Evolutionary conservation across 1,140 invertebrate species (phyloP), one percentile per base, ranked within the genome.

Genomic region (Danaus melanippus): DNA sequence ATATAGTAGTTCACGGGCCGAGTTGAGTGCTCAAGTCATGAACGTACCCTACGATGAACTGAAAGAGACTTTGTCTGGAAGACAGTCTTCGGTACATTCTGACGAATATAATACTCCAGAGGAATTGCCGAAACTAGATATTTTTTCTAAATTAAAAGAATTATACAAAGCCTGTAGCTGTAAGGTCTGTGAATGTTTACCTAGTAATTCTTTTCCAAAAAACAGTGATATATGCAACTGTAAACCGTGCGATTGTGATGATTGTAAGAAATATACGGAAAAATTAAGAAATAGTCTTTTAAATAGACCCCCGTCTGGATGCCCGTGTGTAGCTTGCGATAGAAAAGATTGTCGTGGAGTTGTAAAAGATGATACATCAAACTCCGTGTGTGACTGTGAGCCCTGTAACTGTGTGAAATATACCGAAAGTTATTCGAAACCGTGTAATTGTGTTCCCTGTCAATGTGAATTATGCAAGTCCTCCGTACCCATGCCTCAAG

Each of bases 151-250:
- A 60, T 60, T 83, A 46, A 72, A 76, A 56, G 77, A 79, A 58
- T 66, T 67, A 44, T 85, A 77, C 32, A 69, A 74, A 17, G 76
- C 76, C 2, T 85, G 82, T 42, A 80, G 69, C 48, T 85, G 79
- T 45, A 82, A 77, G 66, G 67, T 80, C 10, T 83, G 82, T 43
- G 74, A 82, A 53, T 85, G 82, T 50, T 62, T 81, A 44, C 47
- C 58, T n/a, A 60, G 62, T 0, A 73, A 56, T 45, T 51, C 62
- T 0, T 11, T 49, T 46, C 40, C 17, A 10, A 6, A 42, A 11
- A 42, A 21, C 42, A 69, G 62, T 40, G 52, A 66, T 21, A 10
- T 42, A 9, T 77, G 71, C 39, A 62, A 71, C 10, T 76, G 74
- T 60, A 62, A 71, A 51, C 70, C 73, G 46, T 78, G 77, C 55